These are phyloP conservation scores for Mnemiopsis leidyi DNA, from an alignment of 37 sponge, comb jelly and placozoan genomes.

Conservation along the genomic window DNA sequence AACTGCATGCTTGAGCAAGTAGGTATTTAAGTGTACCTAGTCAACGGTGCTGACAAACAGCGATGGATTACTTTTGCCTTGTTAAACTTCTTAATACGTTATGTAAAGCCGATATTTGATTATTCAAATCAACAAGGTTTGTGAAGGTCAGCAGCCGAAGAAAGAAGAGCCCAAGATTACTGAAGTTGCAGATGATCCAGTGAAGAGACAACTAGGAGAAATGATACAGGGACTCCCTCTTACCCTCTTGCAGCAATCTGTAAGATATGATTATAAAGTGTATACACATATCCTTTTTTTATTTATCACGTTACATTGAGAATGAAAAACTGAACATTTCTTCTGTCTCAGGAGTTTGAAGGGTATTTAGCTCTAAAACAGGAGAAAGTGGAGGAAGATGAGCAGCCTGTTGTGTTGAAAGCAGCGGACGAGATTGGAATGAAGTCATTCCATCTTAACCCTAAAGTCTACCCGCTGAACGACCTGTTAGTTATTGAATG, in stretches of 20 bases:
- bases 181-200: slow-evolving; percentile 19
- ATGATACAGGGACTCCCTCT: slow-evolving; percentile 38
- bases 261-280: background rate
- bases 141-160: slow-evolving; percentile 23
- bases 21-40: too few species aligned
- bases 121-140: too few species aligned
- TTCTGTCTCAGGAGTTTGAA: slow-evolving; percentile 61
- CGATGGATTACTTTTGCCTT: too few species aligned
- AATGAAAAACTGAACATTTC: background rate
- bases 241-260: slow-evolving; percentile 8
- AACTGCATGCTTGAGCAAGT: slow-evolving; percentile 90
- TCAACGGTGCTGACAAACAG: too few species aligned
- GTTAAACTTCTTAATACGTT: background rate
- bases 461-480: slow-evolving; percentile 17
- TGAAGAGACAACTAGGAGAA: slow-evolving; percentile 9
- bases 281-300: too few species aligned
- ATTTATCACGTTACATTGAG: background rate
- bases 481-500: slow-evolving; percentile 9
- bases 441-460: slow-evolving; percentile 15
- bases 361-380: slow-evolving; percentile 30
- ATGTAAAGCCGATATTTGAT: too few species aligned
- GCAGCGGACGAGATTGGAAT: background rate
- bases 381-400: background rate
- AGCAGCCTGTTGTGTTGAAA: slow-evolving; percentile 47
- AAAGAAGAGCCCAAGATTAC: background rate